Evolutionary conservation across 1,140 invertebrate genomes (phyloP).

Genomic region (Pentalonia nigronervosa): DNA sequence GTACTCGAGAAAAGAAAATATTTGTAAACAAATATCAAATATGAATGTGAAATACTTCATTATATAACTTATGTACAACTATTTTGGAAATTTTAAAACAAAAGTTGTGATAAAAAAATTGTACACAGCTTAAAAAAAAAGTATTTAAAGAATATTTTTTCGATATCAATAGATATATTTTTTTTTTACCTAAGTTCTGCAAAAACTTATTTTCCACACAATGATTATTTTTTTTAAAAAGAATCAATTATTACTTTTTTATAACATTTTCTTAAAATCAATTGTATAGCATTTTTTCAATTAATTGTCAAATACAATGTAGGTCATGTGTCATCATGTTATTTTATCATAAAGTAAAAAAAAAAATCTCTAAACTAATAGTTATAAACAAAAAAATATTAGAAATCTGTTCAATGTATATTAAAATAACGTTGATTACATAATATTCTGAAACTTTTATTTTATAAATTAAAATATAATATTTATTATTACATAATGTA

Average conservation of each 20-base stretch:
- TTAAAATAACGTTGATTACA: not conserved
- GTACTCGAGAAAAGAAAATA: constrained; percentile 65
- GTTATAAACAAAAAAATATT: not conserved
- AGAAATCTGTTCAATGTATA: not conserved
- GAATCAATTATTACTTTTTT: not conserved
- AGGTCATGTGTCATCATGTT: too few species aligned
- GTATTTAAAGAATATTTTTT: not conserved
- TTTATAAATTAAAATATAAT: not conserved
- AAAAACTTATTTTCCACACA: not conserved
- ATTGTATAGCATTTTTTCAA: not conserved
- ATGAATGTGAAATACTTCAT: not conserved
- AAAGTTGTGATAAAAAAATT: not conserved
- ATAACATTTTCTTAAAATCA: not conserved
- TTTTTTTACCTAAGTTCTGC: not conserved
- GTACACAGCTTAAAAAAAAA: not conserved
- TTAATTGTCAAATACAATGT: not conserved
- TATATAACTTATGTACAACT: not conserved
- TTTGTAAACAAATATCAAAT: not conserved
- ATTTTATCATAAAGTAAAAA: not conserved
- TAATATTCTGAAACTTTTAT: not conserved
- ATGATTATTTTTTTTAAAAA: not conserved
- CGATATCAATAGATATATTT: not conserved
- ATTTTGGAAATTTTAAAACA: not conserved
- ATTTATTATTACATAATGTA: not conserved
- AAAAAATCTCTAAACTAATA: not conserved